Evolutionary conservation across 2,113 vertebrate genomes (phyloP).

Genomic region (Ifrita kowaldi): DNA sequence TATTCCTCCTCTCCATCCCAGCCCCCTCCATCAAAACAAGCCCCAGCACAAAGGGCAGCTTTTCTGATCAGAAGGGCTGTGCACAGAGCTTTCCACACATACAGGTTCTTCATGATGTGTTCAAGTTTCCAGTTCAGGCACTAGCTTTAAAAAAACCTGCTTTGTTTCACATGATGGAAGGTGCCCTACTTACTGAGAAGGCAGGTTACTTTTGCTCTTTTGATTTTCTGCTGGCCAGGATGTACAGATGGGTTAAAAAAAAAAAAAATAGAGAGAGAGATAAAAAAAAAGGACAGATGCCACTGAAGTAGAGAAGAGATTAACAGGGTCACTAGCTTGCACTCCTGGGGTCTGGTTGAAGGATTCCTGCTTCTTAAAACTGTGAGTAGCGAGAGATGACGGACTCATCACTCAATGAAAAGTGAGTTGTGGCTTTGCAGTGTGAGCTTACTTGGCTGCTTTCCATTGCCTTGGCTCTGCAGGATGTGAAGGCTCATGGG

Average conservation of each 20-base stretch:
- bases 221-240: neutral
- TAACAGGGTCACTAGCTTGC: constrained; percentile 15
- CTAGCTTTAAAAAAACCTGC: neutral
- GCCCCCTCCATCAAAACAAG: neutral
- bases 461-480: neutral
- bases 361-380: constrained; percentile 17
- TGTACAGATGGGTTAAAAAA: neutral
- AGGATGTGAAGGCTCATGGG: neutral
- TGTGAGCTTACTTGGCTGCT: neutral
- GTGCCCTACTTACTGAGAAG: constrained; percentile 6
- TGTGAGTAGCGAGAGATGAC: neutral
- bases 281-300: neutral
- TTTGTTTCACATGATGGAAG: neutral
- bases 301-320: constrained; percentile 9
- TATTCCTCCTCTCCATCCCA: neutral
- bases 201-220: neutral
- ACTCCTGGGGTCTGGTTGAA: constrained; percentile 23
- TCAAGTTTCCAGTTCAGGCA: neutral
- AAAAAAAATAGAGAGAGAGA: no score
- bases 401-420: neutral
- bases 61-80: neutral
- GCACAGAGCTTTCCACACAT: neutral
- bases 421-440: neutral
- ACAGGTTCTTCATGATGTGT: neutral
- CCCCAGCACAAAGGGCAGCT: neutral